Conservation (phyloP, 2,113 vertebrate genomes). For the Hippocampus comes region DNA sequence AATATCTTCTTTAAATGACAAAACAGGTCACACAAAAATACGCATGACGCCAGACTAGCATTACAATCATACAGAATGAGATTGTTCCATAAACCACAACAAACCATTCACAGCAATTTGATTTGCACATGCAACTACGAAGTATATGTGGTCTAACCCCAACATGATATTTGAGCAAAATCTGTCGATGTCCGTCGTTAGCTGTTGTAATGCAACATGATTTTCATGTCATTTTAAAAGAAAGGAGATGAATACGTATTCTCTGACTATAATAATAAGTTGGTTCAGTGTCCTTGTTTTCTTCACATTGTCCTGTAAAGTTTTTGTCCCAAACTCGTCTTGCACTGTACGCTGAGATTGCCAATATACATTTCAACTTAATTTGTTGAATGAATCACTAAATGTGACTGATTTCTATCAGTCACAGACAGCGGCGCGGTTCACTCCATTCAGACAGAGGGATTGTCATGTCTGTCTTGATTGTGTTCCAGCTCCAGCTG, state of each 20-base stretch:
- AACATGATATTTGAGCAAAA: neutral
- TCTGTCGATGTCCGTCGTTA: neutral
- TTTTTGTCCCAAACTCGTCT: neutral
- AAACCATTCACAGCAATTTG: slow-evolving; percentile 48
- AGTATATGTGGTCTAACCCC: neutral
- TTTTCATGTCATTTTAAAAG: neutral
- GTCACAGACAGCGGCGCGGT: neutral
- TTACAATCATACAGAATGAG: slow-evolving; percentile 34
- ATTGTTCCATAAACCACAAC: slow-evolving; percentile 21
- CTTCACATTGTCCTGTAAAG: neutral
- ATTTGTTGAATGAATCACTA: neutral
- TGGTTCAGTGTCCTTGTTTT: neutral
- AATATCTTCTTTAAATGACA: slow-evolving; percentile 41
- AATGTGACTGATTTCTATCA: neutral
- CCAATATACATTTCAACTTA: neutral
- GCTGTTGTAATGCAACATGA: neutral
- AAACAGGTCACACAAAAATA: slow-evolving; percentile 28
- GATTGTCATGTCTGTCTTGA: too few species aligned
- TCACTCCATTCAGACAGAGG: neutral
- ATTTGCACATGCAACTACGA: slow-evolving; percentile 25
- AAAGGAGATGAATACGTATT: neutral
- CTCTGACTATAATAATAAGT: neutral
- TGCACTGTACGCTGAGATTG: neutral
- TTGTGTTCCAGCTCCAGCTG: too few species aligned
- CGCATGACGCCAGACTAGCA: slow-evolving; percentile 7